Conservation (phyloP, 2,888 invertebrate genomes). For the Dione vanillae region DNA sequence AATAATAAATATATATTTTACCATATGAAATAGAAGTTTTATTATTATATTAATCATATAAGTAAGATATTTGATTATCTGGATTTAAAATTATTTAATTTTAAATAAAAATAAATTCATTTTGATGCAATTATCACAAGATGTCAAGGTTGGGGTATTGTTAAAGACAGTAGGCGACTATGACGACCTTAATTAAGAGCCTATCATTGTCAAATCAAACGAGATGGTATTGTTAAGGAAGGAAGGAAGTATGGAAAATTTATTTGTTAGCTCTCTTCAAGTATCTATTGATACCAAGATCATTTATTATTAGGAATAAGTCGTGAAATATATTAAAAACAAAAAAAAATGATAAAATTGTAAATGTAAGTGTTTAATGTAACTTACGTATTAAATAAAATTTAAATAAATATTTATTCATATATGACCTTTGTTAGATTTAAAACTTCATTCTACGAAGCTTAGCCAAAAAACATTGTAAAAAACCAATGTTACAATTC, state of each 20-base stretch:
- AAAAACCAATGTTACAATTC: slow-evolving; percentile 35
- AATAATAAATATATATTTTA: too few species aligned
- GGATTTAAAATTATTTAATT: neutral
- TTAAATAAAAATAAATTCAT: neutral
- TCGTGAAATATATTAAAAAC: too few species aligned
- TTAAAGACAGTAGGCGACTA: slow-evolving; percentile 13
- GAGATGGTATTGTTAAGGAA: slow-evolving; percentile 8
- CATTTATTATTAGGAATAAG: too few species aligned
- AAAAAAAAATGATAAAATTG: too few species aligned
- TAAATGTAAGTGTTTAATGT: too few species aligned
- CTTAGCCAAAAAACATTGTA: slow-evolving; percentile 8
- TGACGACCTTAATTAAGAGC: slow-evolving; percentile 4
- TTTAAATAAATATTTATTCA: too few species aligned
- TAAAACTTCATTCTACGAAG: slow-evolving; percentile 1
- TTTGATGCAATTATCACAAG: neutral
- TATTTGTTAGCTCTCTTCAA: neutral
- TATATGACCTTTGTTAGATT: neutral
- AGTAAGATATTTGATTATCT: too few species aligned
- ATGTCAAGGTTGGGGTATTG: slow-evolving; percentile 11
- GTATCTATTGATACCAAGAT: neutral
- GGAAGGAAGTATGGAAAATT: slow-evolving; percentile 20
- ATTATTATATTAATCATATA: too few species aligned
- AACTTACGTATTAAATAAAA: too few species aligned
- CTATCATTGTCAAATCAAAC: slow-evolving; percentile 7
- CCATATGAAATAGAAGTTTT: too few species aligned